Evolutionary conservation across 1,140 invertebrate species (phyloP).

Genomic region (Micrasema minimum): DNA sequence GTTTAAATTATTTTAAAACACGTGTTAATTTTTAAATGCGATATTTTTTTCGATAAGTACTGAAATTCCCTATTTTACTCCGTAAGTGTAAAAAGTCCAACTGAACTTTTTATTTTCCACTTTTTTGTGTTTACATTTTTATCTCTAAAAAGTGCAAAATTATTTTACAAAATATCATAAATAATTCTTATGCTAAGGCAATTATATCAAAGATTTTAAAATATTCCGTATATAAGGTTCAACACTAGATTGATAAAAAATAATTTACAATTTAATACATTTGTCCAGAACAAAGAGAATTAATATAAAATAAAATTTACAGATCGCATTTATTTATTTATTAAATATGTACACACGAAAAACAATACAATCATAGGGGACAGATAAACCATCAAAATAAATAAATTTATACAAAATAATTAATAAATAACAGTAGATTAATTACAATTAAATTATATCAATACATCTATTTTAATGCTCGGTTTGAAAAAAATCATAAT

Average conservation of each 20-base stretch:
- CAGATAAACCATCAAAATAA: not conserved
- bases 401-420: constrained; percentile 9
- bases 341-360: not conserved
- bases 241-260: not conserved
- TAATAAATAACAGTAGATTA: not conserved
- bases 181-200: constrained; percentile 35
- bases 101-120: no score
- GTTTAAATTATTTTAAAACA: no score
- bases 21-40: no score
- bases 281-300: not conserved
- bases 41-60: no score
- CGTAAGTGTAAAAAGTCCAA: no score
- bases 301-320: not conserved
- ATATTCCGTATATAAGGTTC: constrained; percentile 32
- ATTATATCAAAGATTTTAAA: constrained; percentile 19
- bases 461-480: not conserved
- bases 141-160: constrained; percentile 26
- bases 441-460: constrained; percentile 8
- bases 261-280: constrained; percentile 4
- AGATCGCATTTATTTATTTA: constrained; percentile 7
- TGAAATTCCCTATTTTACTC: no score
- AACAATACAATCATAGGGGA: no score
- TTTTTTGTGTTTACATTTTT: no score
- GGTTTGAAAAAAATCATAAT: no score
- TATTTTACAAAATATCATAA: constrained; percentile 33